These are phyloP conservation scores for Anguilla rostrata DNA, from an alignment of 2,113 vertebrate genomes.

Conservation along the genomic window DNA sequence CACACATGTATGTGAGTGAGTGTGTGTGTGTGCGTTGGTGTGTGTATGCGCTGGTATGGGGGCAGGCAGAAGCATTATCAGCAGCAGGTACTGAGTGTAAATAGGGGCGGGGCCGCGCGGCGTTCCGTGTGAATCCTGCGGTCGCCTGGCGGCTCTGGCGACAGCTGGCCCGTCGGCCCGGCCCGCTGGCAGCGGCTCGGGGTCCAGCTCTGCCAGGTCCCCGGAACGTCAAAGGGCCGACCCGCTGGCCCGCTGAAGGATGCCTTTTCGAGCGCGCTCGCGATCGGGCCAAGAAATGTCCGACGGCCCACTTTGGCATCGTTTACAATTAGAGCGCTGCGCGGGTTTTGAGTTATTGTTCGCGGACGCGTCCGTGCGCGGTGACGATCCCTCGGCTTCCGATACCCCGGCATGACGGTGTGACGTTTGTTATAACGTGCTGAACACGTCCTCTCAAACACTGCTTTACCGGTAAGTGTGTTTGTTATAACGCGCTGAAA, in stretches of 20 bases:
- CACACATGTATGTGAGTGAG: too few relatives aligned
- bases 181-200: not conserved
- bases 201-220: constrained; percentile 42
- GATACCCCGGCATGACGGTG: too few relatives aligned
- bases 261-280: constrained; percentile 36
- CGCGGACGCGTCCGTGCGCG: constrained; percentile 38
- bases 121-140: constrained; percentile 21
- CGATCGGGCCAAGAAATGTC: constrained; percentile 53
- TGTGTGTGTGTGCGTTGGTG: too few relatives aligned
- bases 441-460: too few relatives aligned
- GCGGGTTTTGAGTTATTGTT: constrained; percentile 43
- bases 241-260: constrained; percentile 45
- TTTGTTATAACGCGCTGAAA: not conserved
- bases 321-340: constrained; percentile 12
- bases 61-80: too few relatives aligned
- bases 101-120: not conserved
- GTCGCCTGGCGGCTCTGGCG: not conserved
- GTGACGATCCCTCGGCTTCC: constrained; percentile 24
- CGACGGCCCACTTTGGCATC: constrained; percentile 47
- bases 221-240: constrained; percentile 56
- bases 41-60: too few relatives aligned
- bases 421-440: too few relatives aligned
- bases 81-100: not conserved
- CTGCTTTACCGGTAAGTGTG: not conserved
- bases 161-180: not conserved